A percentile compares a stretch with the other conserved stretches of the same genome.
These are phyloP conservation scores for Tachysurus fulvidraco DNA, from an alignment of 2,113 vertebrate species.

Conservation along the genomic window DNA sequence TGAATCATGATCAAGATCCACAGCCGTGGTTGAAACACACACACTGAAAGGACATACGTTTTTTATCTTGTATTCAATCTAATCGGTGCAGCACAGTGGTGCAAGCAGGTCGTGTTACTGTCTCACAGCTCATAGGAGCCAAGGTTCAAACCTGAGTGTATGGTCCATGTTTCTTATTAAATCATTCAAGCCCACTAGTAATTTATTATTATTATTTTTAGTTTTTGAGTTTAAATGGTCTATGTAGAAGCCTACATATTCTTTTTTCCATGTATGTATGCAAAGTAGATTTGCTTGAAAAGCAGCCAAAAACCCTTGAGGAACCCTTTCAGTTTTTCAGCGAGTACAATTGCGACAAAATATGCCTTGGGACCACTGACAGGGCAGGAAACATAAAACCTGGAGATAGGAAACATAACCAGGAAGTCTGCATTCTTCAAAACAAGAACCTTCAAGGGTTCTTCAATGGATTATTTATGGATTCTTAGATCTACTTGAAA, in stretches of 20 bases:
- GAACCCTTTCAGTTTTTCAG: neutral
- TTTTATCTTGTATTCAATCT: slow-evolving; percentile 2
- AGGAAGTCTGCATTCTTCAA: neutral
- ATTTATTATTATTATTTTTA: no score
- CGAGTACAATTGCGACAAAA: neutral
- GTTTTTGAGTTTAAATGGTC: neutral
- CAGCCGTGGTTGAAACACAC: neutral
- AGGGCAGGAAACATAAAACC: neutral
- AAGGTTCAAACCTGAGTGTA: neutral
- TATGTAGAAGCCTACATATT: neutral
- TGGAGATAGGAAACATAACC: neutral
- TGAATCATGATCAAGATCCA: neutral
- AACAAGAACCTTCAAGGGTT: neutral
- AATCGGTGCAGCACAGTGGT: neutral
- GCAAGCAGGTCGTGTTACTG: neutral
- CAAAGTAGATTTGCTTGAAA: neutral
- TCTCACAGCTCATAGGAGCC: neutral
- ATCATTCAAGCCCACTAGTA: neutral
- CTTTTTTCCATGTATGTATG: neutral
- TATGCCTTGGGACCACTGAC: neutral
- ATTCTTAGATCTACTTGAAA: neutral
- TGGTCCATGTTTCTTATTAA: neutral
- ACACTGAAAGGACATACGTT: neutral
- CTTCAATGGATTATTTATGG: neutral
- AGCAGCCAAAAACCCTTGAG: neutral